A percentile compares a stretch with the other conserved stretches of the same genome.
Evolutionary conservation across 1,140 invertebrate species (phyloP).

Genomic region (Capitella teleta): DNA sequence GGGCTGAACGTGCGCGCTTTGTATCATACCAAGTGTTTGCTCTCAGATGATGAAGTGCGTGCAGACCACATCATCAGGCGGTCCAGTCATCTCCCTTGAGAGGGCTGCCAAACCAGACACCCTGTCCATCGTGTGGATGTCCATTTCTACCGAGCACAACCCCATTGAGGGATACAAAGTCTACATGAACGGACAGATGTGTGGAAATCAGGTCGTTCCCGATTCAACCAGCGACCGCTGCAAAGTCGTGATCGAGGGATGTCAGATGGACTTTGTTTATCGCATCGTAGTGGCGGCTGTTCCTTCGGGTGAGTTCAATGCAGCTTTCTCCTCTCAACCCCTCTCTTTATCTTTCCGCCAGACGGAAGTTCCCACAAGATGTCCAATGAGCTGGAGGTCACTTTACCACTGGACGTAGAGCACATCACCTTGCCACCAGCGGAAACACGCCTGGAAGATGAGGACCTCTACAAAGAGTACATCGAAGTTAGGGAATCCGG

Average conservation of each 20-base stretch:
- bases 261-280: slow-evolving; percentile 26
- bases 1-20: no score
- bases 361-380: slow-evolving; percentile 18
- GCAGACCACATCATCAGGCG: slow-evolving; percentile 22
- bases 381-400: slow-evolving; percentile 37
- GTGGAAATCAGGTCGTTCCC: slow-evolving; percentile 35
- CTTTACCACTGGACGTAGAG: slow-evolving; percentile 27
- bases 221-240: slow-evolving; percentile 32
- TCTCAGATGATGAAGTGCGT: slow-evolving; percentile 19
- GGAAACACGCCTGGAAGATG: slow-evolving; percentile 22
- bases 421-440: slow-evolving; percentile 26
- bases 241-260: slow-evolving; percentile 38
- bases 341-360: slow-evolving; percentile 2
- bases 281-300: slow-evolving; percentile 34
- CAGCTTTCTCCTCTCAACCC: background rate
- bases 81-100: slow-evolving; percentile 38
- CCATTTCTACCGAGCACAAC: slow-evolving; percentile 22
- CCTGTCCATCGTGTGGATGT: slow-evolving; percentile 35
- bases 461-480: slow-evolving; percentile 37
- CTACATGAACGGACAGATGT: slow-evolving; percentile 36
- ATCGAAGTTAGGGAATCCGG: slow-evolving; percentile 28
- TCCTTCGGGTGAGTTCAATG: slow-evolving; percentile 9
- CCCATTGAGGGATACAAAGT: slow-evolving; percentile 33
- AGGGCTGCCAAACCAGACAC: slow-evolving; percentile 24
- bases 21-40: no score